A percentile compares a stretch with the other conserved stretches of the same genome.
phyloP scores from a whole-genome alignment of 2,113 vertebrate genomes.

The Otis tarda region DNA sequence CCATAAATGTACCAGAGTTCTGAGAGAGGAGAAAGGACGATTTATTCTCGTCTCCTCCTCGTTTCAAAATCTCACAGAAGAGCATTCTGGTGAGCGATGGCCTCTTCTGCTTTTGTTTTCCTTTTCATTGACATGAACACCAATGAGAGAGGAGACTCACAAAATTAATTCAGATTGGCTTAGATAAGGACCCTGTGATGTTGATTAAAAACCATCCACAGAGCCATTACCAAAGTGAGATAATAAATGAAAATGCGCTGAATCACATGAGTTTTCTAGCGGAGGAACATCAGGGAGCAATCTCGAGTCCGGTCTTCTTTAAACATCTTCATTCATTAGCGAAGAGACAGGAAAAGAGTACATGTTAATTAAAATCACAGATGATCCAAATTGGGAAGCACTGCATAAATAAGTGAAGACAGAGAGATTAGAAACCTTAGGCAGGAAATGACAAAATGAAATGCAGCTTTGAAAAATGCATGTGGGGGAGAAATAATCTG shows the following conservation, averaged over 20 bases:
- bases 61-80: background rate
- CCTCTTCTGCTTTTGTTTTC: conserved; percentile 12
- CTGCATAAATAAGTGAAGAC: conserved; percentile 43
- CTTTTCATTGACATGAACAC: background rate
- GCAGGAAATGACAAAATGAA: conserved; percentile 52
- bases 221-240: conserved; percentile 16
- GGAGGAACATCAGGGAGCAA: conserved; percentile 14
- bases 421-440: conserved; percentile 26
- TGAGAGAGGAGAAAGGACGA: background rate
- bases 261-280: conserved; percentile 12
- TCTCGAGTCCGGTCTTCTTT: conserved; percentile 39
- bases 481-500: background rate
- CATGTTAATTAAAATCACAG: conserved; percentile 60
- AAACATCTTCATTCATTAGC: conserved; percentile 61
- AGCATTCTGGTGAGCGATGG: background rate
- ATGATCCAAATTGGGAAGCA: conserved; percentile 50
- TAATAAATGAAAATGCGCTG: conserved; percentile 33
- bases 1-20: background rate
- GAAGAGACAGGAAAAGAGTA: conserved; percentile 23
- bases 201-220: conserved; percentile 57
- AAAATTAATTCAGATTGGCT: conserved; percentile 61
- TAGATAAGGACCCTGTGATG: conserved; percentile 36
- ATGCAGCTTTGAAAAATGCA: conserved; percentile 1
- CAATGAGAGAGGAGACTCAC: background rate
- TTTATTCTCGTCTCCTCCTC: background rate